phyloP scores from a whole-genome alignment of 2,888 invertebrate species.

The Nymphalis c-album region DNA sequence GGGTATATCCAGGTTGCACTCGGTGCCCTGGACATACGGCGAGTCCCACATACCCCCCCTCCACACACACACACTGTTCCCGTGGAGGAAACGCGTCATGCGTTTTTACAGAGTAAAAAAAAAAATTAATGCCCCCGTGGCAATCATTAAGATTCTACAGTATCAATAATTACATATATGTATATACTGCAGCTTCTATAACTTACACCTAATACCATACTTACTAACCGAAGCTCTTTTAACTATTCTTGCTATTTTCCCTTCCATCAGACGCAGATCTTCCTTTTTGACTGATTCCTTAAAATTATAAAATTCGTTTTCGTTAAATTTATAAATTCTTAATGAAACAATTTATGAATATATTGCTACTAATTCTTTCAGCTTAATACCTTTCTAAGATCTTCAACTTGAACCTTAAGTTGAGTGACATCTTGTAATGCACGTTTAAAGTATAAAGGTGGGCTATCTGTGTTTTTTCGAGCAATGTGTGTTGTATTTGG shows the following conservation, averaged over 20 bases:
- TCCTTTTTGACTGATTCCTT: constrained; percentile 61
- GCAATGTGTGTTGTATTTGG: constrained; percentile 32
- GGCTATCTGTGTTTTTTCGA: constrained; percentile 29
- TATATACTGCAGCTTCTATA: background rate
- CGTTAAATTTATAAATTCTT: background rate
- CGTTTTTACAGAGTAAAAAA: no score
- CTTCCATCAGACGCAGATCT: constrained; percentile 61
- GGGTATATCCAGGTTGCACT: no score
- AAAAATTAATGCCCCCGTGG: no score
- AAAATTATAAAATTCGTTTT: background rate
- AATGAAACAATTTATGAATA: background rate
- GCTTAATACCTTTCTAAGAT: constrained; percentile 58
- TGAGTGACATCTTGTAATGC: constrained; percentile 57
- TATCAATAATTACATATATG: background rate
- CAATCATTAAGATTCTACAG: no score
- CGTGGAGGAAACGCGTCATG: no score
- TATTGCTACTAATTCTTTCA: background rate
- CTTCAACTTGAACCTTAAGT: constrained; percentile 56
- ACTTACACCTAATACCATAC: constrained; percentile 4
- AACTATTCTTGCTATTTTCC: constrained; percentile 59
- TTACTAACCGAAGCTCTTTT: constrained; percentile 56
- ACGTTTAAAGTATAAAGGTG: constrained; percentile 47
- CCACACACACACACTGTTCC: no score
- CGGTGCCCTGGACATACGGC: no score
- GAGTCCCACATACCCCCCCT: no score